phyloP scores from a whole-genome alignment of 2,797 vertebrate species.

The Crocodylus rhombifer region DNA sequence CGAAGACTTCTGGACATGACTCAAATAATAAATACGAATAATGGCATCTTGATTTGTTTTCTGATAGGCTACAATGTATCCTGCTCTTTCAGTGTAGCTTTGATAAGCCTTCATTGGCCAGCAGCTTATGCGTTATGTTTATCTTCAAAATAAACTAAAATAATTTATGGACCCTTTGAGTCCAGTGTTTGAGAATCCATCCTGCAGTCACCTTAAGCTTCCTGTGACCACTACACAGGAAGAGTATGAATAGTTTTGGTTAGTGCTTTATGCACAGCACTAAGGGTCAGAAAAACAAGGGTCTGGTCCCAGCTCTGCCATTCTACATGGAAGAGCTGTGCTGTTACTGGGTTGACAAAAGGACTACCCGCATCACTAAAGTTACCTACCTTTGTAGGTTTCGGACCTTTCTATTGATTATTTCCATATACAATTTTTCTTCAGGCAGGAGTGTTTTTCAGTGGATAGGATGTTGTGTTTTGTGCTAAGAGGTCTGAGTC shows the following conservation, averaged over 20 bases:
- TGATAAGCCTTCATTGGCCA: neutral
- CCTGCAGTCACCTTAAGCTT: accelerated
- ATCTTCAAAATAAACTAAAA: neutral
- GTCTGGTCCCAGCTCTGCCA: neutral
- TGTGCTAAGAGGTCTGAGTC: neutral
- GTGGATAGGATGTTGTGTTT: accelerated
- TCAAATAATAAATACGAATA: no score
- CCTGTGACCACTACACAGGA: neutral
- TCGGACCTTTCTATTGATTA: neutral
- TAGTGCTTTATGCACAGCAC: neutral
- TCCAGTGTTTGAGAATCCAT: accelerated
- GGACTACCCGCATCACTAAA: neutral
- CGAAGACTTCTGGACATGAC: no score
- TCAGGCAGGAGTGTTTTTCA: constrained; percentile 15
- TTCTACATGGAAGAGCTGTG: neutral
- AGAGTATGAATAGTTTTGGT: neutral
- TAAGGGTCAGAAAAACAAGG: neutral
- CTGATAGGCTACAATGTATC: accelerated
- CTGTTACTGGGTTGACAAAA: neutral
- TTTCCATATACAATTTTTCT: neutral
- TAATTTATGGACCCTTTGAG: neutral
- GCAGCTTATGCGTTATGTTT: neutral
- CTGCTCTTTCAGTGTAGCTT: neutral
- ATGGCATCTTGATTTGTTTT: neutral
- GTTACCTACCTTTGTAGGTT: neutral